phyloP scores from a whole-genome alignment of 30 jellyfish, hydroid and myxozoan species.

The Calvadosia cruxmelitensis region DNA sequence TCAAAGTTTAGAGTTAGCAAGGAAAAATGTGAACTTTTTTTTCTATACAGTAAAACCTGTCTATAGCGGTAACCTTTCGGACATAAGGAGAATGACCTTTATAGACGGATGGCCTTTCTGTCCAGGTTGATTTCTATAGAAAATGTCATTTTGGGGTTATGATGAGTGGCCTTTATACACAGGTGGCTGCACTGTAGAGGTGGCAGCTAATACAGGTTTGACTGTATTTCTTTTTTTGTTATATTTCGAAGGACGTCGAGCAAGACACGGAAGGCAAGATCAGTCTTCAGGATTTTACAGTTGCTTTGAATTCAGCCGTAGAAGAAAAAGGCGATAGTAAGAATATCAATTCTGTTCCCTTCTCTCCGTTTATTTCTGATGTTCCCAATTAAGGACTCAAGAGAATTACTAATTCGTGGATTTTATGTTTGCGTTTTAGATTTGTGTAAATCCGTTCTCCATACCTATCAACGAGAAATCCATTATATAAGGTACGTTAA shows the following conservation, averaged over 20 bases:
- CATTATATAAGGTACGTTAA: slow-evolving; percentile 32
- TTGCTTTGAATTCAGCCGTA: slow-evolving; percentile 31
- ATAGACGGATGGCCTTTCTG: too few species aligned
- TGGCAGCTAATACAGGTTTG: background rate
- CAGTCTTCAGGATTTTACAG: slow-evolving; percentile 33
- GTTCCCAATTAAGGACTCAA: too few species aligned
- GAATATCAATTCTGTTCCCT: background rate
- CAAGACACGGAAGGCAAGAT: slow-evolving; percentile 77
- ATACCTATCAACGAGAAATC: slow-evolving; percentile 59
- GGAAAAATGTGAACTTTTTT: too few species aligned
- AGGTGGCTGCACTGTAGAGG: too few species aligned
- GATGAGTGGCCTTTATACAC: too few species aligned
- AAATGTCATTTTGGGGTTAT: too few species aligned
- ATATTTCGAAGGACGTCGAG: slow-evolving; percentile 24
- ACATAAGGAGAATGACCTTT: too few species aligned
- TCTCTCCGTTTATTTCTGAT: background rate
- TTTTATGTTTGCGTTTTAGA: slow-evolving; percentile 9
- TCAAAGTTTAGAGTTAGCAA: too few species aligned
- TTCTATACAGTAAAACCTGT: too few species aligned
- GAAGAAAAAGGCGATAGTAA: slow-evolving; percentile 68
- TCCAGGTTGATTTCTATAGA: too few species aligned
- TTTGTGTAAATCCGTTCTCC: slow-evolving; percentile 58
- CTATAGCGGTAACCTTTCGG: too few species aligned
- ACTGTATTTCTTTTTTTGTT: background rate
- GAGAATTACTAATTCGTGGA: too few species aligned